These are phyloP conservation scores for Bagarius yarrelli DNA, from an alignment of 2,113 vertebrate species.

Conservation along the genomic window DNA sequence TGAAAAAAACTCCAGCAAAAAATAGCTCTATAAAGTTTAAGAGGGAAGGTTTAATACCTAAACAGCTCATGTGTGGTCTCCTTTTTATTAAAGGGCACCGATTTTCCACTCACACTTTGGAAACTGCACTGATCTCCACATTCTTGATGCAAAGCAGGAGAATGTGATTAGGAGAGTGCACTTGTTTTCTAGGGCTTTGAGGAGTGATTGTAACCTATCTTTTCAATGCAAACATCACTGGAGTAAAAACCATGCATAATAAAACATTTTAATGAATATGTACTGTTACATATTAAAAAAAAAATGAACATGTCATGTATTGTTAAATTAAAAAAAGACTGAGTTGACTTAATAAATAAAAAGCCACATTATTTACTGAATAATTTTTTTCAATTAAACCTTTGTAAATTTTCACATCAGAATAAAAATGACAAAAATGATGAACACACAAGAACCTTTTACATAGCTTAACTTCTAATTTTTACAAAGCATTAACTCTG, in stretches of 20 bases:
- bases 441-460: neutral
- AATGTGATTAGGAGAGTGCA: neutral
- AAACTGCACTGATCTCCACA: slow-evolving; percentile 63
- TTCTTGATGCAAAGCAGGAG: slow-evolving; percentile 32
- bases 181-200: neutral
- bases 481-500: neutral
- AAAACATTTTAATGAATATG: neutral
- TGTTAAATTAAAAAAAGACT: neutral
- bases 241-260: neutral
- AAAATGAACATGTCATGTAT: neutral
- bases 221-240: neutral
- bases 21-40: slow-evolving; percentile 80
- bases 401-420: neutral
- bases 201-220: neutral
- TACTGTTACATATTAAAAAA: too few species aligned
- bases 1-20: slow-evolving; percentile 68
- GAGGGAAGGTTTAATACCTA: slow-evolving; percentile 74
- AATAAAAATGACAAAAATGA: neutral
- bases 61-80: slow-evolving; percentile 73
- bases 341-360: neutral
- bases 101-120: slow-evolving; percentile 75
- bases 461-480: neutral
- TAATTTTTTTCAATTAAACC: neutral
- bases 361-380: neutral
- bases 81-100: slow-evolving; percentile 69